Conservation (phyloP, 2,888 invertebrate species). For the Conistra vaccinii region DNA sequence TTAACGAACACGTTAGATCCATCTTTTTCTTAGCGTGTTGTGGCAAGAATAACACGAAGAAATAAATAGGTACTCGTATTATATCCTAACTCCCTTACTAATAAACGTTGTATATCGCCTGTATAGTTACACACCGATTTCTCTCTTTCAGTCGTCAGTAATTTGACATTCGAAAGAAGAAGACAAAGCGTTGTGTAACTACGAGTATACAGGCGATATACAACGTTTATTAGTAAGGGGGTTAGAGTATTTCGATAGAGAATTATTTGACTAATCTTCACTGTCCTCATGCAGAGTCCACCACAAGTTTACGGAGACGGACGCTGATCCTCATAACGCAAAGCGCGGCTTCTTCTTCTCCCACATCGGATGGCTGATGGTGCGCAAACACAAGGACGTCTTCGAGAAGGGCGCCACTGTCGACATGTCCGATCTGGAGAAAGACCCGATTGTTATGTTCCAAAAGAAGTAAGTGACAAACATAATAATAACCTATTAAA, state of each 20-base stretch:
- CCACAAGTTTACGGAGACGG: constrained; percentile 97
- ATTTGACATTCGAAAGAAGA: too few relatives aligned
- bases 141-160: too few relatives aligned
- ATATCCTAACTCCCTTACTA: too few relatives aligned
- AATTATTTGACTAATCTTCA: neutral
- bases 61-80: neutral
- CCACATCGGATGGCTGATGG: constrained; percentile 98
- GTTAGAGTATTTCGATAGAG: neutral
- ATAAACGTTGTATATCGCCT: too few relatives aligned
- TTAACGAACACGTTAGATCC: neutral
- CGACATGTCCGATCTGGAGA: constrained; percentile 96
- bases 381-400: constrained; percentile 97
- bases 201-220: too few relatives aligned
- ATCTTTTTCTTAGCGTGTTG: neutral
- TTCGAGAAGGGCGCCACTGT: constrained; percentile 95
- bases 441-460: constrained; percentile 96
- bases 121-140: too few relatives aligned
- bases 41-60: neutral
- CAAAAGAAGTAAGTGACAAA: constrained; percentile 94
- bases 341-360: constrained; percentile 98
- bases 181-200: too few relatives aligned
- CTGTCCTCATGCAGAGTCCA: constrained; percentile 91
- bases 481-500: too few relatives aligned
- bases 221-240: too few relatives aligned
- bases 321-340: constrained; percentile 97